Conservation (phyloP, 1,140 invertebrate genomes). For the Nymphalis io region DNA sequence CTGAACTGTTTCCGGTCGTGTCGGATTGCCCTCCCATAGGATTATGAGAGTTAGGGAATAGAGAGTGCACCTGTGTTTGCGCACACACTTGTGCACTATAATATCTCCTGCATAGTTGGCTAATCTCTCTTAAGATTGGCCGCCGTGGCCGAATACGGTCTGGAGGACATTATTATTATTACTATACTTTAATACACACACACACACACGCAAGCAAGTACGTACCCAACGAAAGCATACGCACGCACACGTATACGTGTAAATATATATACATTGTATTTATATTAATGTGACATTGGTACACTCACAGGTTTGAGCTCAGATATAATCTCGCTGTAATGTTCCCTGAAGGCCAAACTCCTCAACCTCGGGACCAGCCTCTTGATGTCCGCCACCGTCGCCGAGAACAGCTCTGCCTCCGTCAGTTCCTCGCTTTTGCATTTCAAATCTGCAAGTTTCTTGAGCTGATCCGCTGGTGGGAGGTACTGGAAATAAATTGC, state of each 20-base stretch:
- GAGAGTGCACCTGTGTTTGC: too few species aligned
- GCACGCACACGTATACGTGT: not conserved
- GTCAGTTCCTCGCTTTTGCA: conserved; percentile 91
- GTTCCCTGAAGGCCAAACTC: conserved; percentile 94
- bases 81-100: too few species aligned
- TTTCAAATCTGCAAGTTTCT: conserved; percentile 89
- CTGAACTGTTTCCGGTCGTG: too few species aligned
- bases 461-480: conserved; percentile 93
- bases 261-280: too few species aligned
- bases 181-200: too few species aligned
- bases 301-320: conserved; percentile 94
- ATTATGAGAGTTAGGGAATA: too few species aligned
- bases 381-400: conserved; percentile 95
- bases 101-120: too few species aligned
- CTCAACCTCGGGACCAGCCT: conserved; percentile 92
- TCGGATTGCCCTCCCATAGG: too few species aligned
- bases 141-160: too few species aligned
- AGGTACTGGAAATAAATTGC: conserved; percentile 84
- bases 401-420: conserved; percentile 96
- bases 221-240: not conserved
- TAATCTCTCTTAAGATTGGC: too few species aligned
- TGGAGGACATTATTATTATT: too few species aligned
- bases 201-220: not conserved
- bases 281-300: not conserved
- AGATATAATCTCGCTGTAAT: conserved; percentile 82